A percentile compares a stretch with the other conserved stretches of the same genome.
Conservation (phyloP, 2,888 invertebrate genomes). For the Melanophora roralis region DNA sequence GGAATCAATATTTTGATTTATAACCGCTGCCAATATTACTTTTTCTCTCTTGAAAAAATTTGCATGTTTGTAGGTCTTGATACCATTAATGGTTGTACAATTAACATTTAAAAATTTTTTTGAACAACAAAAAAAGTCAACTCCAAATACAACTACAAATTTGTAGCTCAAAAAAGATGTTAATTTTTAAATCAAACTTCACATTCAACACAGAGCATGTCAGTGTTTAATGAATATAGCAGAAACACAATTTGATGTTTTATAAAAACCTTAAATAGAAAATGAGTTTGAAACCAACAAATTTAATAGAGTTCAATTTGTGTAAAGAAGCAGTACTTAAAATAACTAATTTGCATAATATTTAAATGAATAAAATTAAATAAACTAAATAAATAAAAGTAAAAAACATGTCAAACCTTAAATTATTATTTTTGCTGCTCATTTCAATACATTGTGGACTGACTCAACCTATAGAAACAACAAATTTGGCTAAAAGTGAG, state of each 20-base stretch:
- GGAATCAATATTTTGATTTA: no score
- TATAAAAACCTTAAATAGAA: slow-evolving; percentile 10
- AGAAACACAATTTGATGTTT: neutral
- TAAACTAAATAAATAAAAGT: neutral
- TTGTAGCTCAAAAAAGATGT: slow-evolving; percentile 18
- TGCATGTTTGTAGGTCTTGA: no score
- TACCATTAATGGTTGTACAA: no score
- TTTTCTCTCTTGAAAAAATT: no score
- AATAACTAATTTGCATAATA: neutral
- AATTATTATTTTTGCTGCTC: neutral
- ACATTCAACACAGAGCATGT: neutral
- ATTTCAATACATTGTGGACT: neutral
- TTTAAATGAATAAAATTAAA: neutral
- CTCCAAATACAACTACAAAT: neutral
- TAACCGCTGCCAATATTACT: no score
- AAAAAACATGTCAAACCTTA: neutral
- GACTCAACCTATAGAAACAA: neutral
- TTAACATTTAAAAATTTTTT: no score
- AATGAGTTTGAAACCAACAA: neutral
- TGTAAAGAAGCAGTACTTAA: neutral
- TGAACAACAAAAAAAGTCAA: neutral
- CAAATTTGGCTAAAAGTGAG: slow-evolving; percentile 2
- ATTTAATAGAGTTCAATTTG: slow-evolving; percentile 2
- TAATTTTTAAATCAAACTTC: slow-evolving; percentile 44
- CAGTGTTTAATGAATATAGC: neutral